Base-by-base conservation (phyloP, 2,888 invertebrate genomes). In the Caenorhabditis sp. region DNA sequence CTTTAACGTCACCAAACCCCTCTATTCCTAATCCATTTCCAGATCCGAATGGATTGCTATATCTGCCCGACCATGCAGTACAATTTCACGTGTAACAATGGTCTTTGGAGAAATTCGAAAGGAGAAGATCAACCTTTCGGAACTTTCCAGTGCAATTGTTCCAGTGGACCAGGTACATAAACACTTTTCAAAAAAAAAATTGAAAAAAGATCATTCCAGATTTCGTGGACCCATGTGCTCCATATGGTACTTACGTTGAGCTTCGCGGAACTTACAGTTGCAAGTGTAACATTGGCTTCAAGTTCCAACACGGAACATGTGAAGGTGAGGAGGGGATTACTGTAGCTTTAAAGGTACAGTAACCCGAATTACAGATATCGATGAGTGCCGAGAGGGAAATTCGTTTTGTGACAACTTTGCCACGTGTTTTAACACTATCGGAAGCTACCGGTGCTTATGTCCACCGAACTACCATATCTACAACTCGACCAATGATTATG, bases 221-320 rank as follows among this genome's bases (percentile, higher is more conserved):
- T 18, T 71, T 62, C 32, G 11, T 28, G 1, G 78, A 79, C 32
- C 70, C 70, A 4, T 80, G 80, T 15, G 9, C 6, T 4, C 67
- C 61, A 9, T 37, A 72, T 26, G 80, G 80, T 20, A 20, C 9
- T 0, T 65, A 65, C 32, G 28, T 35, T 1, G 13, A 58, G 35
- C 15, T 53, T 9, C 13, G 2, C 6, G 71, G 68, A 2, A 50
- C 18, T 20, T 74, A 58, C 50, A 74, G 55, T 28, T 80, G 80
- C 26, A 13, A 22, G 0, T 80, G 80, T 28, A 40, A 69, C 15
- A 18, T 26, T 13, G 80, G 80, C n/a, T 80, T 60, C 44, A 70
- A 70, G 24, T 79, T 40, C 40, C 9, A 9, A 0, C 15, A 40
- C 6, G 60, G 60, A 15, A 62, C 55, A 1, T 77, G 77, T 37